phyloP scores from a whole-genome alignment of 2,797 vertebrate species.

The Crenichthys baileyi region DNA sequence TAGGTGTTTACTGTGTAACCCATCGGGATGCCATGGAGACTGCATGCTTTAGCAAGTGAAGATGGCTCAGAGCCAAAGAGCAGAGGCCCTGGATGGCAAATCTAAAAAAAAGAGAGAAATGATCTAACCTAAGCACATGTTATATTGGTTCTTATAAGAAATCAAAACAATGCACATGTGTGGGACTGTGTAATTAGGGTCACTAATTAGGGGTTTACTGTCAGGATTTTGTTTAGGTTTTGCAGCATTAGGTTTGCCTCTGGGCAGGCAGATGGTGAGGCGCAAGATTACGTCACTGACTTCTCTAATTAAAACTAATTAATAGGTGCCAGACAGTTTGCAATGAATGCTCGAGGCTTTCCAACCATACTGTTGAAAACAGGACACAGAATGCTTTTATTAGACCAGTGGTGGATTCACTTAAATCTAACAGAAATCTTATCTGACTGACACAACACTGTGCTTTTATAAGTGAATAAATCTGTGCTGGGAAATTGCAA shows the following conservation, averaged over 20 bases:
- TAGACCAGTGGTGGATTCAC: conserved; percentile 46
- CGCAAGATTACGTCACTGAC: conserved; percentile 52
- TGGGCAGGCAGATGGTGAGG: conserved; percentile 68
- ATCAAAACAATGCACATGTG: conserved; percentile 14
- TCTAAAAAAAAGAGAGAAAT: conserved; percentile 34
- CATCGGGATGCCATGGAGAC: conserved; percentile 73
- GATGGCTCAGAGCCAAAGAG: conserved; percentile 51
- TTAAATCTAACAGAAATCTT: conserved; percentile 44
- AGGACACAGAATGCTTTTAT: conserved; percentile 49
- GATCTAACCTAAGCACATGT: conserved; percentile 22
- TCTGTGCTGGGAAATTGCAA: neutral
- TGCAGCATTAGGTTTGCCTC: conserved; percentile 45
- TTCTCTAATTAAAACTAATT: conserved; percentile 75
- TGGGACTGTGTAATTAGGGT: conserved; percentile 3
- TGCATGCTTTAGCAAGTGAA: conserved; percentile 71
- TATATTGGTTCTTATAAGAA: conserved; percentile 16
- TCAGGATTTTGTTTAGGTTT: conserved; percentile 32
- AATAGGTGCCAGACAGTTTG: conserved; percentile 69
- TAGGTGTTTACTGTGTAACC: conserved; percentile 77
- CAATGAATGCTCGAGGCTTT: conserved; percentile 51
- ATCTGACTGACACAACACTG: conserved; percentile 19
- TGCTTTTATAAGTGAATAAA: neutral
- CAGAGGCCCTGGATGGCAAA: conserved; percentile 52
- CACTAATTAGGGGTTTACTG: conserved; percentile 49
- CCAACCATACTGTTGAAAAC: conserved; percentile 55